Percentiles rank a stretch among this genome's conserved stretches.
phyloP scores from a whole-genome alignment of 2,113 vertebrate species.

The Edolisoma coerulescens region DNA sequence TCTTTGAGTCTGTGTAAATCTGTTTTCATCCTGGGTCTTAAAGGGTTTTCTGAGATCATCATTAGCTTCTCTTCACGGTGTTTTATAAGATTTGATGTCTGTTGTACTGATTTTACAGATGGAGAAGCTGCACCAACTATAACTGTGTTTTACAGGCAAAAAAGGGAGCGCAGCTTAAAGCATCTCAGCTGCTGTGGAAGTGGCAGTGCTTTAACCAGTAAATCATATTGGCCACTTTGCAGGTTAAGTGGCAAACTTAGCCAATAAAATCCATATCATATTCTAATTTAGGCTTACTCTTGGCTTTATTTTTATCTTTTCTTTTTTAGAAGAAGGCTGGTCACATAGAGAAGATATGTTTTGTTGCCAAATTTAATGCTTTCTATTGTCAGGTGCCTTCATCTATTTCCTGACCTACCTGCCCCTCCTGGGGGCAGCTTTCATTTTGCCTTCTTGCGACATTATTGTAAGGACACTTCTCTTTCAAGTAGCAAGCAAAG shows the following conservation, averaged over 20 bases:
- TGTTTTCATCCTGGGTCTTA: constrained; percentile 35
- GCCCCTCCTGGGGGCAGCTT: background rate
- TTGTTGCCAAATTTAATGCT: background rate
- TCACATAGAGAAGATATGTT: background rate
- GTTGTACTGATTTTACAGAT: background rate
- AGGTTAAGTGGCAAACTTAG: background rate
- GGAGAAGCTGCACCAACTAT: background rate
- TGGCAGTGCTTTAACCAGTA: background rate
- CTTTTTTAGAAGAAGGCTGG: background rate
- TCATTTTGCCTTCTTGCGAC: background rate
- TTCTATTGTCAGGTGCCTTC: background rate
- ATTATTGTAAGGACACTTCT: background rate
- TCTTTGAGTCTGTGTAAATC: constrained; percentile 24
- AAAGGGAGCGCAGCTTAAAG: background rate
- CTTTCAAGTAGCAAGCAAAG: background rate
- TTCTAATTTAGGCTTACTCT: background rate
- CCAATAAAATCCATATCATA: background rate
- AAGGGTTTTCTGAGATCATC: constrained; percentile 31
- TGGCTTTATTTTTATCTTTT: background rate
- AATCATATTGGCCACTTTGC: background rate
- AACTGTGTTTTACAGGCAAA: background rate
- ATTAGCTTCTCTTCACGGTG: background rate
- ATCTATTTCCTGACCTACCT: background rate
- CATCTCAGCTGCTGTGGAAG: background rate
- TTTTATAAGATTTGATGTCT: background rate